Percentiles rank a stretch among this genome's conserved stretches.
These are phyloP conservation scores for Trypoxylon attenuatum DNA, from an alignment of 2,888 invertebrate species.

Conservation along the genomic window DNA sequence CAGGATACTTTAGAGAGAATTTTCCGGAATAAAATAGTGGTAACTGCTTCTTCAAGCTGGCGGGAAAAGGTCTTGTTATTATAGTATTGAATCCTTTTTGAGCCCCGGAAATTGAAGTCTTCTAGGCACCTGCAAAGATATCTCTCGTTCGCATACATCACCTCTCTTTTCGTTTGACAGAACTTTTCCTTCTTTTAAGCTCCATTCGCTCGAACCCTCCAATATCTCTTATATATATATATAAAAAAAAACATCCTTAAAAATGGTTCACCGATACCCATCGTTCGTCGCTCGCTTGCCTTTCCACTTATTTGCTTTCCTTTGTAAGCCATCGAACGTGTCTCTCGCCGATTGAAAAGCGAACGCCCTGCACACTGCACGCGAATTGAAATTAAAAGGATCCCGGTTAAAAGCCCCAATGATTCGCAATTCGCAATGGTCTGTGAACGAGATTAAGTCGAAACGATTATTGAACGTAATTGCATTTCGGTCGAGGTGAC, in stretches of 20 bases:
- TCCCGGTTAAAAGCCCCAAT: no score
- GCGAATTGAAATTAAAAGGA: not conserved
- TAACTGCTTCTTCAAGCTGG: not conserved
- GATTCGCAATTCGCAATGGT: not conserved
- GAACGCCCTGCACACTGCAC: not conserved
- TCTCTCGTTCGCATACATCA: slow-evolving; percentile 19
- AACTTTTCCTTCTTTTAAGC: slow-evolving; percentile 1
- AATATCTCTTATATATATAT: no score
- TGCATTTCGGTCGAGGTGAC: not conserved
- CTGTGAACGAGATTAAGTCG: not conserved
- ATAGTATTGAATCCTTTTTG: slow-evolving; percentile 22
- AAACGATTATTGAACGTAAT: not conserved
- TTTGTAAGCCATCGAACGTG: not conserved
- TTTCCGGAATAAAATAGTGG: slow-evolving; percentile 8
- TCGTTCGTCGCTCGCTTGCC: not conserved
- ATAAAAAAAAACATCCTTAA: not conserved
- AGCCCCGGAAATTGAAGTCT: slow-evolving; percentile 36
- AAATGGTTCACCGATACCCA: not conserved
- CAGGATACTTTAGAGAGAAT: slow-evolving; percentile 6
- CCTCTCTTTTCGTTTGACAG: not conserved
- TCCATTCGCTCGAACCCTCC: not conserved
- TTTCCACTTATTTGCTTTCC: not conserved
- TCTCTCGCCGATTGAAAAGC: not conserved
- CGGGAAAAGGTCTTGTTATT: slow-evolving; percentile 19
- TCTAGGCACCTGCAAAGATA: slow-evolving; percentile 23